phyloP scores from a whole-genome alignment of 2,888 invertebrate genomes.

The Artemia sinica region DNA sequence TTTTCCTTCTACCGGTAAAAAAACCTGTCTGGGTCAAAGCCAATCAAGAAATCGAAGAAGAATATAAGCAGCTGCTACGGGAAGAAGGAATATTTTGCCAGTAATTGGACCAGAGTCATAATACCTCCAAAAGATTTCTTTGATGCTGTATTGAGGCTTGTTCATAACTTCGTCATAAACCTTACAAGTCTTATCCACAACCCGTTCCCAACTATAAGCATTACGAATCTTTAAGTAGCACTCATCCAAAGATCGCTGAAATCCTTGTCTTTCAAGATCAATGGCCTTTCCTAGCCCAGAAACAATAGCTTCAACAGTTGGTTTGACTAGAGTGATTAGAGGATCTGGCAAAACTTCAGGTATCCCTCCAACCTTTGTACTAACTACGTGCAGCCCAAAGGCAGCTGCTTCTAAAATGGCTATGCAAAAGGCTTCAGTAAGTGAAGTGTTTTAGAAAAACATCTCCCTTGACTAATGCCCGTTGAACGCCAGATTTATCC shows the following conservation, averaged over 20 bases:
- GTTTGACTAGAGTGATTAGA: constrained; percentile 77
- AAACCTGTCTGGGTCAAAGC: neutral
- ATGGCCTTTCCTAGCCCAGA: constrained; percentile 48
- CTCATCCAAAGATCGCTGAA: constrained; percentile 48
- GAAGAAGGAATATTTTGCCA: neutral
- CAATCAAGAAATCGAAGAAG: neutral
- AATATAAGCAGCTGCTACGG: constrained; percentile 2
- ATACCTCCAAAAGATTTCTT: constrained; percentile 32
- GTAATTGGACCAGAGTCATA: neutral
- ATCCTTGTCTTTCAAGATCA: constrained; percentile 36
- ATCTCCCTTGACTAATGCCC: constrained; percentile 75
- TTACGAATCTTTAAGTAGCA: constrained; percentile 58
- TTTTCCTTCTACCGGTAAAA: too few relatives aligned
- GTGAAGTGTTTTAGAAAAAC: constrained; percentile 91
- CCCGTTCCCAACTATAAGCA: constrained; percentile 84
- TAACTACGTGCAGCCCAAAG: constrained; percentile 94
- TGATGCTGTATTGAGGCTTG: constrained; percentile 43
- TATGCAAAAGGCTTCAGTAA: constrained; percentile 99
- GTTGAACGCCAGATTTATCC: constrained; percentile 61
- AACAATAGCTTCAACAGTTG: constrained; percentile 44
- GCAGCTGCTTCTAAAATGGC: constrained; percentile 97
- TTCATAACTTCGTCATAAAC: constrained; percentile 56
- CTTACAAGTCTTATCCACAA: constrained; percentile 66
- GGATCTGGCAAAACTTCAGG: constrained; percentile 89
- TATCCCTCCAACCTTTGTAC: constrained; percentile 91